Percentiles rank a stretch among this genome's conserved stretches.
Conservation (phyloP, 2,113 vertebrate species). For the Cygnus buccinator region DNA sequence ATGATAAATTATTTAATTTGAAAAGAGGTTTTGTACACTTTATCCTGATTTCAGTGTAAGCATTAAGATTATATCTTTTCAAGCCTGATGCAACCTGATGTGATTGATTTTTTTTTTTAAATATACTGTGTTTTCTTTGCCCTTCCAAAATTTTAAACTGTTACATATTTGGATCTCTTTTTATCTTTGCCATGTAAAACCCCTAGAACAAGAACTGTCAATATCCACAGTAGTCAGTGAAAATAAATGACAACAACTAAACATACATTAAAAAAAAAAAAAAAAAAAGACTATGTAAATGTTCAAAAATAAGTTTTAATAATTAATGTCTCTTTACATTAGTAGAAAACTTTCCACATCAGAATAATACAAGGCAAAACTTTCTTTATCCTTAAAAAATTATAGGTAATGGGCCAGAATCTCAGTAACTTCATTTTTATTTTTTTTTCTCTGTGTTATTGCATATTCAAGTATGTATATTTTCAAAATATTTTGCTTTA, state of each 20-base stretch:
- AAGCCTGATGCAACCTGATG: background rate
- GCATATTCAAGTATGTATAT: background rate
- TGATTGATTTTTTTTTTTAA: background rate
- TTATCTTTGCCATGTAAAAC: background rate
- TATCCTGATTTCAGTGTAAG: background rate
- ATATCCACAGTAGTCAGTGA: background rate
- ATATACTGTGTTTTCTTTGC: accelerated
- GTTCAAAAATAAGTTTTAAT: background rate
- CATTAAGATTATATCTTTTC: background rate
- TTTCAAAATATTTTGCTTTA: background rate
- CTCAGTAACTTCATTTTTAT: background rate
- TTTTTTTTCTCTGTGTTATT: background rate
- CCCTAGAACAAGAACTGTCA: background rate
- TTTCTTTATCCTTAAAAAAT: background rate
- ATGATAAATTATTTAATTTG: background rate
- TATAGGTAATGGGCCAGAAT: background rate
- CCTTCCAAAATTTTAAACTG: background rate
- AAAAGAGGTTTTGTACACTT: accelerated
- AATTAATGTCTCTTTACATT: background rate
- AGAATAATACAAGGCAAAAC: background rate
- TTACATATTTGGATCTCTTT: background rate
- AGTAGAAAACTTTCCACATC: background rate
- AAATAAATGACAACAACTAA: background rate
- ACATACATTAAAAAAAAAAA: background rate
- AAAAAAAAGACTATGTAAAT: background rate